Percentiles rank a stretch among this genome's conserved stretches.
These are phyloP conservation scores for Phrynocephalus guinanensis DNA, from an alignment of 2,797 vertebrate genomes.

Conservation along the genomic window DNA sequence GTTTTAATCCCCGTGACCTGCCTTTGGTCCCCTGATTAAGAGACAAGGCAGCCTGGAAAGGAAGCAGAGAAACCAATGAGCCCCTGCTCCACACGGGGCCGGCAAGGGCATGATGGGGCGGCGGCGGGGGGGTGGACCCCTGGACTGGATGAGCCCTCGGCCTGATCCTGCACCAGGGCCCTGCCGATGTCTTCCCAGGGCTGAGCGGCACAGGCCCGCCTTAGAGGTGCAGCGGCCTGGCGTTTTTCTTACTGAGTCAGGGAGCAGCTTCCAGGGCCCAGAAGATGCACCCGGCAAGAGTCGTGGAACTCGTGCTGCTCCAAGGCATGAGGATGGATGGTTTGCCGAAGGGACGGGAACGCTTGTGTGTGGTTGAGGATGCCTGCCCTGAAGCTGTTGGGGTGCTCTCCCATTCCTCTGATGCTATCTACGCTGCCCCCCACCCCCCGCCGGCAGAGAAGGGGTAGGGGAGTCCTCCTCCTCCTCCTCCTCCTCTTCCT, in stretches of 20 bases:
- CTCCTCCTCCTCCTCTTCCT: background rate
- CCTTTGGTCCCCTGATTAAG: too few species aligned
- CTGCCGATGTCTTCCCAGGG: background rate
- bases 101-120: too few species aligned
- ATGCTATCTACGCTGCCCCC: background rate
- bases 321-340: background rate
- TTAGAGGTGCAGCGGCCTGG: background rate
- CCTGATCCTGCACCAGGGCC: background rate
- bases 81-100: too few species aligned
- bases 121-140: too few species aligned
- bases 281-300: background rate
- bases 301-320: background rate
- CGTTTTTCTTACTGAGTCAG: background rate
- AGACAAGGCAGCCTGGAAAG: too few species aligned
- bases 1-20: too few species aligned
- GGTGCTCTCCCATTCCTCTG: background rate
- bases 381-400: too few species aligned
- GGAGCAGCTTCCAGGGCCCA: background rate
- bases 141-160: too few species aligned
- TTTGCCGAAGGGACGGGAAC: background rate
- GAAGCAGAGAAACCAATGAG: too few species aligned
- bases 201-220: too few species aligned
- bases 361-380: too few species aligned
- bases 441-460: background rate
- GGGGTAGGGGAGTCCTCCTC: too few species aligned